Evolutionary conservation across 2,113 vertebrate species (phyloP).

Genomic region (Tachysurus fulvidraco): DNA sequence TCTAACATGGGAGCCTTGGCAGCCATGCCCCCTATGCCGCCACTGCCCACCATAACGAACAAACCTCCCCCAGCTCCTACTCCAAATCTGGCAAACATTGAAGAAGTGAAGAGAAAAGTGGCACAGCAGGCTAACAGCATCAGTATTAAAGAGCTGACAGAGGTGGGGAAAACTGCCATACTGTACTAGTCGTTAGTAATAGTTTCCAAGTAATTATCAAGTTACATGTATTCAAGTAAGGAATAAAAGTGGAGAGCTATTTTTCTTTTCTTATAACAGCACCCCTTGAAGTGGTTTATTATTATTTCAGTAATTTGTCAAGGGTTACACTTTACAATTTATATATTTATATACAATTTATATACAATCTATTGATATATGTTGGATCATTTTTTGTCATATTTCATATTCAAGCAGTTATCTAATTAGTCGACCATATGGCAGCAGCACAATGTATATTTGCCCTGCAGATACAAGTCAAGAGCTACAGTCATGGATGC

Average conservation of each 20-base stretch:
- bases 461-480: not conserved
- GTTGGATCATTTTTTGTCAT: no score
- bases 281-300: not conserved
- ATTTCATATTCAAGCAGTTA: not conserved
- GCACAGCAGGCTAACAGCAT: conserved; percentile 92
- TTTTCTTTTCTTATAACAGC: not conserved
- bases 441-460: not conserved
- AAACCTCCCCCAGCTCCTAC: conserved; percentile 74
- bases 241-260: not conserved
- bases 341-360: no score
- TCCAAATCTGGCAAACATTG: conserved; percentile 76
- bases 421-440: not conserved
- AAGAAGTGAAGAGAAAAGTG: conserved; percentile 87
- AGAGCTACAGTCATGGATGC: not conserved
- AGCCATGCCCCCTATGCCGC: conserved; percentile 75
- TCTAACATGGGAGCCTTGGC: conserved; percentile 80
- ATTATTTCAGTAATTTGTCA: not conserved
- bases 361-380: no score
- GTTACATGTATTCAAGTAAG: not conserved
- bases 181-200: not conserved
- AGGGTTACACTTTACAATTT: no score
- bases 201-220: not conserved
- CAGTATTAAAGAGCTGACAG: conserved; percentile 95
- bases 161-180: conserved; percentile 74
- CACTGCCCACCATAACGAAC: conserved; percentile 77